Evolutionary conservation across 2,888 invertebrate species (phyloP).

Genomic region (Tanytarsus gracilentus): DNA sequence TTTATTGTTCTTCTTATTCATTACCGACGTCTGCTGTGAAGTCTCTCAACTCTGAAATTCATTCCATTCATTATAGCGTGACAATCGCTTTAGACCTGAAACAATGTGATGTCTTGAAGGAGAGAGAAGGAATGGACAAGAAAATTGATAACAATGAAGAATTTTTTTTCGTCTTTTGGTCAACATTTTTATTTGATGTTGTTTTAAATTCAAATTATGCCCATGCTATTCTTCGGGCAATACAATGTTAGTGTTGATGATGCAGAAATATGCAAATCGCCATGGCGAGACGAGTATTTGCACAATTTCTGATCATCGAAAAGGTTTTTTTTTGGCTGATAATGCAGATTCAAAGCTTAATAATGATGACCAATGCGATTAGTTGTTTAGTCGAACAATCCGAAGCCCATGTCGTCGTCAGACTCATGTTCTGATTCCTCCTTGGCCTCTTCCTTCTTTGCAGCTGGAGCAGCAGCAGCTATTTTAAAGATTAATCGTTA

Average conservation of each 20-base stretch:
- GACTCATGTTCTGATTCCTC: conserved; percentile 77
- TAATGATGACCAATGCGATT: too few relatives aligned
- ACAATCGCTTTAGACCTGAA: background rate
- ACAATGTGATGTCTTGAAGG: background rate
- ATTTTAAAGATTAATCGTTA: background rate
- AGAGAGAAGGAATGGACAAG: background rate
- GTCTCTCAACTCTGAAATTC: too few relatives aligned
- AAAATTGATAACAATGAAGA: conserved; percentile 3
- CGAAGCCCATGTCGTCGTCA: conserved; percentile 97
- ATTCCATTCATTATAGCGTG: conserved; percentile 15
- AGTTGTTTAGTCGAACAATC: conserved; percentile 69
- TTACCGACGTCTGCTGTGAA: too few relatives aligned
- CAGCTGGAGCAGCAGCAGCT: conserved; percentile 55
- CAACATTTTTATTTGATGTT: background rate
- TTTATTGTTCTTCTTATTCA: too few relatives aligned
- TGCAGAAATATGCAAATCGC: too few relatives aligned
- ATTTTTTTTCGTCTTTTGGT: background rate
- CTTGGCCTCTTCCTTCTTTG: conserved; percentile 65
- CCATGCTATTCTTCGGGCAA: too few relatives aligned
- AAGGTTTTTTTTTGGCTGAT: too few relatives aligned
- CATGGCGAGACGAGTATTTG: too few relatives aligned
- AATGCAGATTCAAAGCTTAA: too few relatives aligned
- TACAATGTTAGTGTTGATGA: too few relatives aligned
- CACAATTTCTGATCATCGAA: too few relatives aligned
- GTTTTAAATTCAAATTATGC: too few relatives aligned